Base-by-base conservation (phyloP, 2,888 invertebrate genomes). In the Myopa testacea region DNA sequence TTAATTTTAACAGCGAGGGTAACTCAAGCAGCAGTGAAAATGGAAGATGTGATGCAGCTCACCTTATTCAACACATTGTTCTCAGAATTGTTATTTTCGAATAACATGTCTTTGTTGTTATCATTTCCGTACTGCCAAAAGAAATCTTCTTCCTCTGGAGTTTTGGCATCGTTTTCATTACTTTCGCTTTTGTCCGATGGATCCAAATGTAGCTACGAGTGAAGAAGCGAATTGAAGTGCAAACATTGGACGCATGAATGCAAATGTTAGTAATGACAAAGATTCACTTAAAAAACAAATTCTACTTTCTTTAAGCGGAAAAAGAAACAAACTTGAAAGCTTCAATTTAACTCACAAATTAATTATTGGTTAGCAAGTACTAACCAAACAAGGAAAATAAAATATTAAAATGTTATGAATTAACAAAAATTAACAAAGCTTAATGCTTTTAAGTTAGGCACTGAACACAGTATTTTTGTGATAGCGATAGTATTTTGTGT, bases 121-220 rank as follows among this genome's bases (percentile, higher is more conserved):
- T 88, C 90, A 84, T 92, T 93, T 91, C 82, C 80, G 81, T 93
- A 94, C 89, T 96, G 95, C 78, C 94, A 94, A 90, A 98, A 98
- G 91, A 98, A 98, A 90, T 98, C 98, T 82, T 94, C 93, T 90
- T 96, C 96, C 81, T 92, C 92, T 19, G 70, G 79, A 34, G 94
- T 93, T 86, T 93, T 93, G 78, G 90, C 90, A 65, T 77, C 81
- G 71, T 83, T 81, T 84, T 94, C 94, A 84, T 92, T 91, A 71
- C 84, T 85, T 55, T 91, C 91, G 63, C 87, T 88, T 80, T 91
- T 91, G 83, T 94, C 94, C 72, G 89, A 89, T 26, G 92, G 91
- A 68, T 95, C 94, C 90, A 96, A 89, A 89, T 95, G 94, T 80
- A 96, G 89, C 95, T 95, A 90, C 52, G 73, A 50, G 55, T 37